These are phyloP conservation scores for Centrocercus urophasianus DNA, from an alignment of 2,113 vertebrate genomes.

Conservation along the genomic window DNA sequence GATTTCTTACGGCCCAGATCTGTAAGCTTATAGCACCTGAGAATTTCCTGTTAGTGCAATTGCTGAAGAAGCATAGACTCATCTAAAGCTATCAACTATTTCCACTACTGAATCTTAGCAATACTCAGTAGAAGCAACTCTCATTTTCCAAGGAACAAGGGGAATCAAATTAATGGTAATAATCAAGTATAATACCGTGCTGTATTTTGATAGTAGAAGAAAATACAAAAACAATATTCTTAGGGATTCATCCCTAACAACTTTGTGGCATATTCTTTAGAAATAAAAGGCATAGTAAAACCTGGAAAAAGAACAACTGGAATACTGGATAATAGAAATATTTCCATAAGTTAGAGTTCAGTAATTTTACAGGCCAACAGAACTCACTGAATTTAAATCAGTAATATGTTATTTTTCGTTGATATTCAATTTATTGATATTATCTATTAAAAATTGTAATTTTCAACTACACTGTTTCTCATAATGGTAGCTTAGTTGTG, in stretches of 20 bases:
- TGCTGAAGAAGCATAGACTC: not conserved
- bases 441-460: not conserved
- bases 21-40: not conserved
- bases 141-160: not conserved
- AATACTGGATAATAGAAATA: not conserved
- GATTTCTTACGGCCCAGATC: not conserved
- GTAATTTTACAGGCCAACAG: not conserved
- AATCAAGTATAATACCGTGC: not conserved
- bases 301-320: not conserved
- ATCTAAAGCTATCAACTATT: not conserved
- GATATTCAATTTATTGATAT: not conserved
- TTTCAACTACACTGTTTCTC: not conserved
- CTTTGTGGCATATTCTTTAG: not conserved
- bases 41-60: not conserved
- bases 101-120: not conserved
- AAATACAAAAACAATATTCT: not conserved
- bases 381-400: not conserved
- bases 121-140: not conserved
- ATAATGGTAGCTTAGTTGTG: not conserved
- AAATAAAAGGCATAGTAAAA: not conserved
- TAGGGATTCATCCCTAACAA: not conserved
- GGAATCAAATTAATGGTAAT: not conserved
- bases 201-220: not conserved
- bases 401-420: not conserved
- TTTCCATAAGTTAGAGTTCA: not conserved